Conservation (phyloP, 64 coral and sea anemone genomes). For the Astreopora myriophthalma region DNA sequence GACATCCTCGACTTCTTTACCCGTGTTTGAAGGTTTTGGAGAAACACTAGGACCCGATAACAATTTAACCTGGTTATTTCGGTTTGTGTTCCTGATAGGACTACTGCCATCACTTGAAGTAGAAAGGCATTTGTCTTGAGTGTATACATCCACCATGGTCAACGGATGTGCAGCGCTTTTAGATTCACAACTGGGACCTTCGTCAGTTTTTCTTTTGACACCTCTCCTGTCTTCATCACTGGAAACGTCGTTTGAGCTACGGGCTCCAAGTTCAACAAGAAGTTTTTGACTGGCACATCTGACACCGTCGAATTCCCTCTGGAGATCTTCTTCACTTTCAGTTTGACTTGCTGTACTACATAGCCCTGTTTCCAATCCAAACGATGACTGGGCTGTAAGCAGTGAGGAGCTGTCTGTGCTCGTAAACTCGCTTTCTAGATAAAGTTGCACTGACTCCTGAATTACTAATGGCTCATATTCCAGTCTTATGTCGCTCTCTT, state of each 20-base stretch:
- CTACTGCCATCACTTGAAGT: not conserved
- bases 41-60: not conserved
- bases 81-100: not conserved
- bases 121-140: conserved; percentile 40
- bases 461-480: conserved; percentile 53
- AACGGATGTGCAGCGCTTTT: conserved; percentile 39
- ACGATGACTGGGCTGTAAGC: not conserved
- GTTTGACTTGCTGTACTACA: not conserved
- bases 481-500: conserved; percentile 3
- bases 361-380: not conserved
- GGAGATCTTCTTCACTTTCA: not conserved
- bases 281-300: conserved; percentile 40
- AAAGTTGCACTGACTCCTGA: conserved; percentile 45
- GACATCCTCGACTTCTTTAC: not conserved
- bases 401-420: not conserved
- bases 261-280: not conserved
- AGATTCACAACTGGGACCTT: not conserved
- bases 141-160: conserved; percentile 59
- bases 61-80: not conserved
- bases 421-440: conserved; percentile 39
- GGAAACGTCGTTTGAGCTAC: not conserved
- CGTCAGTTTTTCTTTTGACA: not conserved
- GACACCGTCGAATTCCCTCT: conserved; percentile 57
- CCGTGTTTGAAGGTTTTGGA: not conserved
- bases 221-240: not conserved